Base-by-base conservation (phyloP, 2,113 vertebrate species). In the Balaenoptera acutorostrata region DNA sequence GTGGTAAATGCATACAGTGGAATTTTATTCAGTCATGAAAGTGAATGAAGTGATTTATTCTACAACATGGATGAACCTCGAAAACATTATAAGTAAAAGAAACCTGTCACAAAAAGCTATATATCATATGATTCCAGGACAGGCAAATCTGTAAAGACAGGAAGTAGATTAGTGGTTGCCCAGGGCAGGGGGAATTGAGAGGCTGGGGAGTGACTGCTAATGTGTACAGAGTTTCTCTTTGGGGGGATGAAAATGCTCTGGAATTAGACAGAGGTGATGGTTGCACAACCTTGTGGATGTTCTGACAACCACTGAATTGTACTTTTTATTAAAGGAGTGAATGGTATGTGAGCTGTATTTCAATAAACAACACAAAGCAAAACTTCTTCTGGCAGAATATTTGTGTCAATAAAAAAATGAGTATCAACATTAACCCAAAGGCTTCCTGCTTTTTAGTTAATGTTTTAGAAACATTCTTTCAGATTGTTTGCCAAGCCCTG, bases 391-490 rank as follows among this genome's bases (percentile, higher is more conserved):
- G 31, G 41, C 15, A 68, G 64, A 57, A 33, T 89, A 83, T 81
- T 87, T 90, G 61, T 95, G 75, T 85, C 86, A 82, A 46, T 93
- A 71, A 95, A 88, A 96, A 95, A 86, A 64, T 95, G 75, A 84
- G 13, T 61, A 44, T 88, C 69, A 91, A n/a, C 49, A 44, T 39
- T 93, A 88, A 85, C 66, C 36, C 59, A 74, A 95, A 77, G 74
- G 87, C 55, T 92, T 93, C 11, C 7, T 82, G 33, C 29, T 87
- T 80, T 95, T 95, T 52, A 72, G 36, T 68, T 93, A 69, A 82
- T 89, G 36, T 95, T 95, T 97, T 93, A 5, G 82, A 93, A 93
- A 91, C 12, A 46, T 71, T 88, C 57, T 97, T 93, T 97, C 66
- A 78, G 61, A 55, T 90, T 74, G 18, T 86, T 93, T 72, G n/a